Conservation (phyloP, 2,888 invertebrate species). For the Lithodes maja region DNA sequence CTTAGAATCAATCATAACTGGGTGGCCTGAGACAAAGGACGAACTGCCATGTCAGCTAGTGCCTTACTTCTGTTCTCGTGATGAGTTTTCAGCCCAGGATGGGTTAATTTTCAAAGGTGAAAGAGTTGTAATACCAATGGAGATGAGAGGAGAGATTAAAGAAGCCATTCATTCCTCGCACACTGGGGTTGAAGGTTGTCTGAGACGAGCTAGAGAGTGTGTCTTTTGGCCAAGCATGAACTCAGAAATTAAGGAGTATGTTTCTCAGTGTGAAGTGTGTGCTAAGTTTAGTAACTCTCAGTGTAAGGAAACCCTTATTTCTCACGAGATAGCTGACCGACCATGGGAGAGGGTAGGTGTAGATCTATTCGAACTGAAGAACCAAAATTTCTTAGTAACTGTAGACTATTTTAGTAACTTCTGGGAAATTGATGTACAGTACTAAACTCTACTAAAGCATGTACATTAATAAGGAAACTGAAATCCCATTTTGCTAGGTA, state of each 20-base stretch:
- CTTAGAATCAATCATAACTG: background rate
- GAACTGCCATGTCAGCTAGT: background rate
- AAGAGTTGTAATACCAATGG: background rate
- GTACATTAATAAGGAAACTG: conserved; percentile 2
- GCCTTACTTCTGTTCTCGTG: background rate
- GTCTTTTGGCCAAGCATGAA: background rate
- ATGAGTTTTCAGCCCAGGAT: background rate
- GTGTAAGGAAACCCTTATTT: background rate
- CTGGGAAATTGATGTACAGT: background rate
- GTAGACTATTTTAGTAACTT: background rate
- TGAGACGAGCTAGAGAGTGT: background rate
- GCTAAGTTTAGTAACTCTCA: background rate
- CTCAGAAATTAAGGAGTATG: background rate
- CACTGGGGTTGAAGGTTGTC: background rate
- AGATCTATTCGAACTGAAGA: background rate
- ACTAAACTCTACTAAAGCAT: background rate
- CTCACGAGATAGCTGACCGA: background rate
- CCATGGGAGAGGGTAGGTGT: background rate
- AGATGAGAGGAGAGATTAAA: background rate
- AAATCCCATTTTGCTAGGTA: background rate
- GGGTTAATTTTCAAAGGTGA: background rate
- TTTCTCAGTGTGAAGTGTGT: background rate
- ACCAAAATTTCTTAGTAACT: background rate
- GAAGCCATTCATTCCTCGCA: background rate
- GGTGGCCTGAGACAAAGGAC: background rate